These are phyloP conservation scores for Tricholauxania praeusta DNA, from an alignment of 2,888 invertebrate genomes.

Conservation along the genomic window DNA sequence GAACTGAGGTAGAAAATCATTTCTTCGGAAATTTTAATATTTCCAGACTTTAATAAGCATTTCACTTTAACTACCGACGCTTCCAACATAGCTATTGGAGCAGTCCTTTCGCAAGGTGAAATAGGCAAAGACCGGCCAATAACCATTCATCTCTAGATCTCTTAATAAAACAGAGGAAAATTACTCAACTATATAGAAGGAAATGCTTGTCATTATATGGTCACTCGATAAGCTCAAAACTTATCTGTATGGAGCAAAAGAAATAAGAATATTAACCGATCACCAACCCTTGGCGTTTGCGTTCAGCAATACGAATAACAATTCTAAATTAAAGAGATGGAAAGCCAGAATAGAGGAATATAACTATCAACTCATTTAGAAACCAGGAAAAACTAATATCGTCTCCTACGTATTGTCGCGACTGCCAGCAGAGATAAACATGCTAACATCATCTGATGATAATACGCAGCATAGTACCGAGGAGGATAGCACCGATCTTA, in stretches of 20 bases:
- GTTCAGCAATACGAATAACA: not conserved
- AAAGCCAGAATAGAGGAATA: not conserved
- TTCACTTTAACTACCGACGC: not conserved
- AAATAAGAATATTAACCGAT: not conserved
- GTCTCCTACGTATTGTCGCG: not conserved
- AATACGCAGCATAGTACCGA: too few relatives aligned
- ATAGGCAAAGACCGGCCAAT: not conserved
- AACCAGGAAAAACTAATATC: constrained; percentile 6
- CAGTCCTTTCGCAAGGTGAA: not conserved
- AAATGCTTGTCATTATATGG: constrained; percentile 9
- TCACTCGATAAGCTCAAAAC: not conserved
- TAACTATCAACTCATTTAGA: constrained; percentile 10
- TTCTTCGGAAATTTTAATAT: not conserved
- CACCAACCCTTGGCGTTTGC: constrained; percentile 2
- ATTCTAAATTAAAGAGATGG: constrained; percentile 4
- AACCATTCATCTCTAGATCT: too few relatives aligned
- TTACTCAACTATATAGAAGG: not conserved
- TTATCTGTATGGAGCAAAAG: not conserved
- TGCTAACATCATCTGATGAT: too few relatives aligned
- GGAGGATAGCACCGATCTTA: too few relatives aligned
- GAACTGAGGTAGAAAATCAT: not conserved
- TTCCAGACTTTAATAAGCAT: constrained; percentile 1
- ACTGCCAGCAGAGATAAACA: not conserved
- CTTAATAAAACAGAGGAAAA: not conserved
- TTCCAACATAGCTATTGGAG: not conserved